These are phyloP conservation scores for Lanistes nyassanus DNA, from an alignment of 1,140 invertebrate genomes.

Conservation along the genomic window DNA sequence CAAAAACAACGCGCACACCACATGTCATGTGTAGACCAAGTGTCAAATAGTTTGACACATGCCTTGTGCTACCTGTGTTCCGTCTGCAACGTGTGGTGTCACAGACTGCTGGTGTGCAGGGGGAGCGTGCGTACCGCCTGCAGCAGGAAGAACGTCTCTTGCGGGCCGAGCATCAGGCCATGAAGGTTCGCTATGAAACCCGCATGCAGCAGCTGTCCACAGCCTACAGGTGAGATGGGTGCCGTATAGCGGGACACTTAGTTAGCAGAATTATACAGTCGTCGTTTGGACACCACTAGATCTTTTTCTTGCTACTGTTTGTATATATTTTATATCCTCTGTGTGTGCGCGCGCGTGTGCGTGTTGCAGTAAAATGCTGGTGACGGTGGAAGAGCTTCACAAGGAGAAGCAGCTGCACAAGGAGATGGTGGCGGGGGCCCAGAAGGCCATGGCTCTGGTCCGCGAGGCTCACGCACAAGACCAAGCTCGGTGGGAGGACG, in stretches of 20 bases:
- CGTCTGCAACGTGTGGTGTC: too few species aligned
- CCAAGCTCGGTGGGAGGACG: conserved; percentile 58
- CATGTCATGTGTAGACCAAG: too few species aligned
- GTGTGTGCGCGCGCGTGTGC: not conserved
- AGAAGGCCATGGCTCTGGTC: conserved; percentile 54
- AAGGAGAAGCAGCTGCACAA: conserved; percentile 90
- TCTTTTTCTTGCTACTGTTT: not conserved
- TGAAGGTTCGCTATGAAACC: conserved; percentile 88
- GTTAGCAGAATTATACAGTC: conserved; percentile 2
- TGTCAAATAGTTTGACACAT: too few species aligned
- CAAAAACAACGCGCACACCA: too few species aligned
- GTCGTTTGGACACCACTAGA: not conserved
- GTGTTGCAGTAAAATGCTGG: conserved; percentile 72
- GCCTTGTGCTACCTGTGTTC: too few species aligned
- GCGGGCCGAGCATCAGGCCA: conserved; percentile 84
- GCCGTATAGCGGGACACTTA: too few species aligned
- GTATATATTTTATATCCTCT: not conserved
- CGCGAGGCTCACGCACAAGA: conserved; percentile 73
- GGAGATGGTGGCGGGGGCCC: conserved; percentile 73
- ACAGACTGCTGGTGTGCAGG: conserved; percentile 35
- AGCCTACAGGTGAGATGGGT: conserved; percentile 75
- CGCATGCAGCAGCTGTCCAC: conserved; percentile 85
- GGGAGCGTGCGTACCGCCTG: conserved; percentile 70
- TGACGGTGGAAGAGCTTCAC: conserved; percentile 82
- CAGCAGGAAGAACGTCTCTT: conserved; percentile 82